A percentile compares a stretch with the other conserved stretches of the same genome.
phyloP scores from a whole-genome alignment of 2,113 vertebrate genomes.

The Todiramphus saurophagus region DNA sequence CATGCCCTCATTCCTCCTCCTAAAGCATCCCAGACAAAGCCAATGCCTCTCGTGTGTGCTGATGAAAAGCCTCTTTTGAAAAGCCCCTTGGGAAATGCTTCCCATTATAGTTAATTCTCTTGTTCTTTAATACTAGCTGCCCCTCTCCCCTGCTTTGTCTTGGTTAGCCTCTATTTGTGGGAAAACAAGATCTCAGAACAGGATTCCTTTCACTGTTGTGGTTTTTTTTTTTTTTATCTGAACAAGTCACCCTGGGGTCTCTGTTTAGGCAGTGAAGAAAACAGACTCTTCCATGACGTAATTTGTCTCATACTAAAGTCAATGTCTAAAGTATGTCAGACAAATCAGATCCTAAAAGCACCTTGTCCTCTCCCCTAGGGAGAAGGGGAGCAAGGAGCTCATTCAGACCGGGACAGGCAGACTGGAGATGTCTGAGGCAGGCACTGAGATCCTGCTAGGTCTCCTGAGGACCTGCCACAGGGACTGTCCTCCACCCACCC shows the following conservation, averaged over 20 bases:
- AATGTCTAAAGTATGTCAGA: not conserved
- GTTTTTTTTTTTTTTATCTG: not conserved
- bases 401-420: not conserved
- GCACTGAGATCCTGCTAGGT: fast-evolving
- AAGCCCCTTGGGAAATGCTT: constrained; percentile 28
- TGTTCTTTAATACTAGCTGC: not conserved
- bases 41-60: not conserved
- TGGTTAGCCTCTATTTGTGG: constrained; percentile 3
- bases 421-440: not conserved
- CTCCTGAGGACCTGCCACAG: not conserved
- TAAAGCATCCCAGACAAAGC: not conserved
- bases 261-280: constrained; percentile 15
- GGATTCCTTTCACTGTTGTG: not conserved
- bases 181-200: not conserved
- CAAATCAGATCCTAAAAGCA: not conserved
- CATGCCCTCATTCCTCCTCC: not conserved
- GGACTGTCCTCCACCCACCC: not conserved
- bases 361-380: not conserved
- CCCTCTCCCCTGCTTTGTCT: constrained; percentile 32
- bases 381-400: not conserved
- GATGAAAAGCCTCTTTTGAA: constrained; percentile 44
- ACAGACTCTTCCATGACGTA: not conserved
- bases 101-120: constrained; percentile 25
- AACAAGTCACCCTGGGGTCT: not conserved
- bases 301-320: not conserved